A percentile compares a stretch with the other conserved stretches of the same genome.
These are phyloP conservation scores for Tetramorium alpestre DNA, from an alignment of 1,140 invertebrate species.

Conservation along the genomic window DNA sequence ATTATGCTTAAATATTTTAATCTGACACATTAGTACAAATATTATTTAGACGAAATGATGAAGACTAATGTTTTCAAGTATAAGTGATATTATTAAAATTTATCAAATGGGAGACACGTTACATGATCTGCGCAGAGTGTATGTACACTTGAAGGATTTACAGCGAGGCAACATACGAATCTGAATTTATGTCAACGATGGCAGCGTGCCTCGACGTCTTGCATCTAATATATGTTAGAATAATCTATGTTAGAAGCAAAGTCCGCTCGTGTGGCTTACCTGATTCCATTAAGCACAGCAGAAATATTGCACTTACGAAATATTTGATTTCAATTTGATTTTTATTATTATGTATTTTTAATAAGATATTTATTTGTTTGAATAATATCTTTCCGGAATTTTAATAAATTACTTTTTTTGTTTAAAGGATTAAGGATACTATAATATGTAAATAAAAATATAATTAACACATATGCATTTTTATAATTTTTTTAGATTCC, in stretches of 20 bases:
- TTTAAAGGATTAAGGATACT: too few relatives aligned
- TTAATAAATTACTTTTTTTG: too few relatives aligned
- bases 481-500: neutral
- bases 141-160: constrained; percentile 34
- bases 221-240: too few relatives aligned
- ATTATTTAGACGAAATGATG: neutral
- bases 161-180: constrained; percentile 47
- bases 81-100: neutral
- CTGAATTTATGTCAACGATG: constrained; percentile 48
- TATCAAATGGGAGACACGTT: constrained; percentile 18
- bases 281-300: constrained; percentile 52
- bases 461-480: neutral
- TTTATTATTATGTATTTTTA: too few relatives aligned
- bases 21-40: neutral
- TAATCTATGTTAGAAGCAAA: constrained; percentile 35
- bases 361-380: too few relatives aligned
- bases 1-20: neutral
- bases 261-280: constrained; percentile 13
- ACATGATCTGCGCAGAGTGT: constrained; percentile 15
- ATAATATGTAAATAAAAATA: too few relatives aligned
- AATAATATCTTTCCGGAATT: too few relatives aligned
- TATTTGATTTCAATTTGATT: neutral
- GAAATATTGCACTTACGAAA: constrained; percentile 18
- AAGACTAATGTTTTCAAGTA: constrained; percentile 20
- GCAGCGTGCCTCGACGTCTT: neutral